phyloP scores from a whole-genome alignment of 2,113 vertebrate genomes.

The Crypturellus undulatus region DNA sequence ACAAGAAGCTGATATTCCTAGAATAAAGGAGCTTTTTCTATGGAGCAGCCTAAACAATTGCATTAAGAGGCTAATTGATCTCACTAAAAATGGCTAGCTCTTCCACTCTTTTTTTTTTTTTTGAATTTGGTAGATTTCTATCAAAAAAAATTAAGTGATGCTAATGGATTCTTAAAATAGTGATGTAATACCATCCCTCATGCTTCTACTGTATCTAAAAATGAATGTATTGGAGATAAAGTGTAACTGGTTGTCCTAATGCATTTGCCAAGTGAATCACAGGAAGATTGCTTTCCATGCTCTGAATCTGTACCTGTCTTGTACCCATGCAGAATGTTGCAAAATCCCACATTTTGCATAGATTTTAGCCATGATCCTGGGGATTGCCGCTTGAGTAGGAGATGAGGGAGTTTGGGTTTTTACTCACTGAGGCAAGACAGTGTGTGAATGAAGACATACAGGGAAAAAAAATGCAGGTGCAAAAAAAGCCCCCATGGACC shows the following conservation, averaged over 20 bases:
- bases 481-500: not conserved
- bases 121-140: constrained; percentile 5
- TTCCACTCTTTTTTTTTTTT: not conserved
- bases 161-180: constrained; percentile 75
- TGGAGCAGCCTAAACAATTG: constrained; percentile 30
- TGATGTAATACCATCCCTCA: constrained; percentile 45
- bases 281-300: constrained; percentile 26
- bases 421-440: not conserved
- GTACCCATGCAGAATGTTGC: not conserved
- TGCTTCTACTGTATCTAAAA: constrained; percentile 66
- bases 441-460: not conserved
- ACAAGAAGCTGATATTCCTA: not conserved
- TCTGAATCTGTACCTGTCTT: not conserved
- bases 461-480: not conserved
- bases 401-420: accelerated
- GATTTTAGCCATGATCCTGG: not conserved
- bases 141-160: constrained; percentile 43
- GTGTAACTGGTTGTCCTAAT: not conserved
- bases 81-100: constrained; percentile 43
- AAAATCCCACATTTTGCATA: not conserved
- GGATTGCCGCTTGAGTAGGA: not conserved
- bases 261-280: constrained; percentile 31
- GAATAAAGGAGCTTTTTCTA: constrained; percentile 29
- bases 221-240: constrained; percentile 54
- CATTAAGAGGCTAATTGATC: constrained; percentile 54